Conservation (phyloP, 64 coral and sea anemone species). For the Catalaphyllia jardinei region DNA sequence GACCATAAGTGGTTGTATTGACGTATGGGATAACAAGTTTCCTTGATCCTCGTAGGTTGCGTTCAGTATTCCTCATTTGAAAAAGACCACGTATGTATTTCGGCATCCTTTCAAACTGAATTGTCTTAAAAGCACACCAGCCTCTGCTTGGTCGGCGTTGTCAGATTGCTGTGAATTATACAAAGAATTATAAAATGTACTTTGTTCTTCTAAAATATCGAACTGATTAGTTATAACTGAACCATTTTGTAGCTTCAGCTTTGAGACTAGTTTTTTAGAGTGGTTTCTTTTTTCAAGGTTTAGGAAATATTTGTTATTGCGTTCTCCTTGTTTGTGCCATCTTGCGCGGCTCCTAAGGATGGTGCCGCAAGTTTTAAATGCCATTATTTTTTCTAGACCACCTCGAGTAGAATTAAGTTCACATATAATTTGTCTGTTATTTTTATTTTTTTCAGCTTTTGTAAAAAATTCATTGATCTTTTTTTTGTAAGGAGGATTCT, state of each 20-base stretch:
- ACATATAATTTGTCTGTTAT: too few relatives aligned
- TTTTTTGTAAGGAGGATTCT: too few relatives aligned
- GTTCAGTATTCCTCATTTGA: too few relatives aligned
- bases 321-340: background rate
- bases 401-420: too few relatives aligned
- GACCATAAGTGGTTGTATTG: too few relatives aligned
- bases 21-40: too few relatives aligned
- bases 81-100: too few relatives aligned
- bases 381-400: background rate
- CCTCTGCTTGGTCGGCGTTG: background rate
- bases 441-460: too few relatives aligned
- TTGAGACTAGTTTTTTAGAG: background rate
- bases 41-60: too few relatives aligned
- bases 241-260: background rate
- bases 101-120: too few relatives aligned
- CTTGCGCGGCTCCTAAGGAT: conserved; percentile 9
- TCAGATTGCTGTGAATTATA: background rate
- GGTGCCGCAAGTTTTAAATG: background rate
- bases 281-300: background rate
- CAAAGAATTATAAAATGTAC: background rate
- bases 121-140: background rate
- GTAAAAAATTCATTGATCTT: too few relatives aligned
- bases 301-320: conserved; percentile 7
- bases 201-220: conserved; percentile 12
- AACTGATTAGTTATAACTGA: background rate